These are phyloP conservation scores for Aphelinus certus DNA, from an alignment of 1,140 invertebrate genomes.

Conservation along the genomic window DNA sequence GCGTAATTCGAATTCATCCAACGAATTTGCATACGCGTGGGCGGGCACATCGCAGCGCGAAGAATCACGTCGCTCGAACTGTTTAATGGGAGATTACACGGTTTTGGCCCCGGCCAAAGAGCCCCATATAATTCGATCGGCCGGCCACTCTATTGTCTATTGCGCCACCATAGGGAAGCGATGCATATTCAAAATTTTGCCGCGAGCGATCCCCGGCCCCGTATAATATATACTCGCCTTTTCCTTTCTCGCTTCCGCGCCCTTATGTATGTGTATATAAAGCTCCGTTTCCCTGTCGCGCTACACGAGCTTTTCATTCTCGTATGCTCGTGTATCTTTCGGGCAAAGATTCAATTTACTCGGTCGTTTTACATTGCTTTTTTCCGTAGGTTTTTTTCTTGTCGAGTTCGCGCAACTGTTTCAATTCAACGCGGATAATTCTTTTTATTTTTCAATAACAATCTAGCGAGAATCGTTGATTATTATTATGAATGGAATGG, in stretches of 20 bases:
- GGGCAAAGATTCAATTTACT: no score
- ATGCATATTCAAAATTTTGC: constrained; percentile 67
- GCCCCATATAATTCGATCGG: constrained; percentile 58
- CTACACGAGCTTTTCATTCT: no score
- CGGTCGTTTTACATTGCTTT: no score
- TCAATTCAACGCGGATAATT: no score
- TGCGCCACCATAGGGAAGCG: constrained; percentile 51
- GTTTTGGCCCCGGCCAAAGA: constrained; percentile 54
- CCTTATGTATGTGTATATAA: background rate
- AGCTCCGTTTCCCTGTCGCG: no score
- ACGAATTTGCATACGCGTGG: constrained; percentile 38
- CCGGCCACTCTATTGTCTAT: constrained; percentile 60
- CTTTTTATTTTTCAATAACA: no score
- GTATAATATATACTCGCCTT: constrained; percentile 14
- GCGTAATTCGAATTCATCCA: constrained; percentile 34
- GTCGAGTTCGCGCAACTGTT: no score
- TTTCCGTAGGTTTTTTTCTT: no score
- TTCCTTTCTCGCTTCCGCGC: constrained; percentile 22
- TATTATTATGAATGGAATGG: no score
- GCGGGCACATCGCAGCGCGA: no score
- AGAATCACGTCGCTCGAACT: constrained; percentile 46
- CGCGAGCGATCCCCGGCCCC: constrained; percentile 54
- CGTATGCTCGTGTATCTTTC: no score
- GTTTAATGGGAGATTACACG: constrained; percentile 60
- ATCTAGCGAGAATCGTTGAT: no score